Base-by-base conservation (phyloP, 2,888 invertebrate species). In the Drosophila vallismaia region DNA sequence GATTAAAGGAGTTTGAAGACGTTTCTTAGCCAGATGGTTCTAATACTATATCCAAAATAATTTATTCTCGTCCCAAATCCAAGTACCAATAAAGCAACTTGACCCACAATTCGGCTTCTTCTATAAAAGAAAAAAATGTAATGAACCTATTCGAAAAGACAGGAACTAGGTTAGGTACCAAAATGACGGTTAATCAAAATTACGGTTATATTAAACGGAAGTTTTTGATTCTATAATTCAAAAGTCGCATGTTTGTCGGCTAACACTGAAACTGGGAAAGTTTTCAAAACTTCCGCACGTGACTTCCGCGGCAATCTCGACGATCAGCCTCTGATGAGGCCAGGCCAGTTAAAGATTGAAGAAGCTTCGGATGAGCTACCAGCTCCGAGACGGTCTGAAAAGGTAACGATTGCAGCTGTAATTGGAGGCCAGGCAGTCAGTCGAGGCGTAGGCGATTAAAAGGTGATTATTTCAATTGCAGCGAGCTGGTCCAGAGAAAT, bases 371-470 rank as follows among this genome's bases (percentile, higher is more conserved):
- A 42, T 36, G 48, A 42, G 24, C 51, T 42, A 42, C 45, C 58
- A 42, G 24, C 51, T 42, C 19, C 19, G 19, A 19, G 70, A 42
- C 60, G 44, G 62, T 12, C 63, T 9, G 52, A 63, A 38, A 45
- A 53, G 28, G 14, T 67, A 55, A 63, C 57, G 58, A 66, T 72
- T 54, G 66, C 58, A 63, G 74, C 48, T 64, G 76, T 86, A 85
- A 82, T 85, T 83, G 83, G 76, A 60, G 76, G 68, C 64, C 31
- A 57, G 57, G 44, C 49, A 63, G 68, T 67, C 77, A 75, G 72
- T 60, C 63, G 75, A 74, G 75, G 85, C 76, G 77, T 80, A 79
- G 86, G 87, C 80, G 84, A 84, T 84, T 84, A 86, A 86, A 84
- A 84, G 83, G 67, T 70, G 84, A 84, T 84, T 84, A 84, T 85